Conservation (phyloP, 2,888 invertebrate genomes). For the Sphaerophoria taeniata region DNA sequence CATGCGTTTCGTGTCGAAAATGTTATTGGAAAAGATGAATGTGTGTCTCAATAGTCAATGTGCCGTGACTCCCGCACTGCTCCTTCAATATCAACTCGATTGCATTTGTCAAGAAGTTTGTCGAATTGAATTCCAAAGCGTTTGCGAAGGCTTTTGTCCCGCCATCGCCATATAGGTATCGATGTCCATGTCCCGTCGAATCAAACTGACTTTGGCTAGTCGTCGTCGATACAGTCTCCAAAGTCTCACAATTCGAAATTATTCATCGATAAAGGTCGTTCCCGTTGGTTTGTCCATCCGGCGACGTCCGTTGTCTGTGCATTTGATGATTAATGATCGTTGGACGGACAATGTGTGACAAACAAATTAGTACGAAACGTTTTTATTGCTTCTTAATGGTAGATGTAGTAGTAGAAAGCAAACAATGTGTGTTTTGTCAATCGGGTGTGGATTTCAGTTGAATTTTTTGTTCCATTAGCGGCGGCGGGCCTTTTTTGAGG, state of each 20-base stretch:
- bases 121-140: conserved; percentile 65
- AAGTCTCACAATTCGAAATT: conserved; percentile 19
- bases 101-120: conserved; percentile 36
- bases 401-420: conserved; percentile 2
- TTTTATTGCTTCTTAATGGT: conserved; percentile 56
- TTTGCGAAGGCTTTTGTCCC: conserved; percentile 35
- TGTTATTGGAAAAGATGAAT: conserved; percentile 56
- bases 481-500: conserved; percentile 31
- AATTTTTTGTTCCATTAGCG: conserved; percentile 61
- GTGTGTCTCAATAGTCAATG: conserved; percentile 25
- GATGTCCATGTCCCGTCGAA: too few species aligned
- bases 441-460: conserved; percentile 69
- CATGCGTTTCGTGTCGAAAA: conserved; percentile 35
- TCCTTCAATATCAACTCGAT: neutral
- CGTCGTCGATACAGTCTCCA: conserved; percentile 39
- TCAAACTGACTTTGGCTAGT: neutral
- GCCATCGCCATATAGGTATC: neutral
- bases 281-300: conserved; percentile 19
- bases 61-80: neutral
- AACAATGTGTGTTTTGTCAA: conserved; percentile 49
- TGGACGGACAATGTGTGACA: conserved; percentile 63
- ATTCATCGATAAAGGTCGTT: conserved; percentile 60
- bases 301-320: conserved; percentile 26
- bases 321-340: conserved; percentile 63
- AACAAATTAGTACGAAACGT: conserved; percentile 72